Percentiles rank a stretch among this genome's conserved stretches.
These are phyloP conservation scores for Lucilia cuprina DNA, from an alignment of 1,140 invertebrate genomes.

Conservation along the genomic window DNA sequence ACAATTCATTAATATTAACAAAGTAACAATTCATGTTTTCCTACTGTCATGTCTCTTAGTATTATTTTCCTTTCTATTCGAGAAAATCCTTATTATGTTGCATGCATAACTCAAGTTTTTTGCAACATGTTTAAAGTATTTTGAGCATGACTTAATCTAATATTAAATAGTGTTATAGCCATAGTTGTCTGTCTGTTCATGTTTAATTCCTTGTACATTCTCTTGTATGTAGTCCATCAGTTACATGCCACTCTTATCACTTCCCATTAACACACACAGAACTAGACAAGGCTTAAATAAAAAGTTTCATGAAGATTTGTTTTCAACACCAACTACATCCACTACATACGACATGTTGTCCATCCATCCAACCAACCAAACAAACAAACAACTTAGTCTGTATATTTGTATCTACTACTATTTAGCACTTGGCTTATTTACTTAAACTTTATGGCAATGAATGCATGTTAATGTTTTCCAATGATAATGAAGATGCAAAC, in stretches of 20 bases:
- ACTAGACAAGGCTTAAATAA: background rate
- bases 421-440: constrained; percentile 1
- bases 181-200: background rate
- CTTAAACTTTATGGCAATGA: background rate
- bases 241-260: background rate
- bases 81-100: background rate
- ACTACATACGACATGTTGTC: background rate
- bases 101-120: background rate
- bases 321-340: background rate
- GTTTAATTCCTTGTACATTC: background rate
- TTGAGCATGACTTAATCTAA: background rate
- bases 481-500: background rate
- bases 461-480: background rate
- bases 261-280: background rate
- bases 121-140: background rate
- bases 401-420: background rate
- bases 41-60: background rate
- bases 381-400: background rate
- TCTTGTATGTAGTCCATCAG: no score
- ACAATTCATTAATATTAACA: background rate
- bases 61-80: no score
- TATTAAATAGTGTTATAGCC: background rate
- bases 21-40: background rate
- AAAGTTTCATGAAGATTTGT: constrained; percentile 4
- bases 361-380: background rate